phyloP scores from a whole-genome alignment of 92 coral and sea anemone genomes.

The Zoanthus gigantus region DNA sequence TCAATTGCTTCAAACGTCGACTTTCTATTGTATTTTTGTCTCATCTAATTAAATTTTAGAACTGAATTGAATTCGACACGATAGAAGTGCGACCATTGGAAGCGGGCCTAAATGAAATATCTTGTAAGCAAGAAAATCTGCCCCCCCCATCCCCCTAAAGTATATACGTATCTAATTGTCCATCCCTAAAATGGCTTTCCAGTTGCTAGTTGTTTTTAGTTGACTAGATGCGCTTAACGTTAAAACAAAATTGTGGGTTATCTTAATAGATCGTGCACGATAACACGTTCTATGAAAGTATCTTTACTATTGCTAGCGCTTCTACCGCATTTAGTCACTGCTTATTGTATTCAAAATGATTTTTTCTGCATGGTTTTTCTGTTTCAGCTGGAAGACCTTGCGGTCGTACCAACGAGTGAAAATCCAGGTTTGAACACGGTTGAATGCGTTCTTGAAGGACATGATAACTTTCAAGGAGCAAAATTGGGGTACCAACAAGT shows the following conservation, averaged over 20 bases:
- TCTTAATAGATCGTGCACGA: background rate
- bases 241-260: background rate
- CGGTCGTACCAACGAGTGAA: background rate
- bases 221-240: too few relatives aligned
- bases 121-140: too few relatives aligned
- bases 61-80: too few relatives aligned
- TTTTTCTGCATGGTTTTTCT: background rate
- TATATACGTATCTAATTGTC: too few relatives aligned
- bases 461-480: background rate
- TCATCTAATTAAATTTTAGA: too few relatives aligned
- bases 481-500: background rate
- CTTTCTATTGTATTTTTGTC: too few relatives aligned
- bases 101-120: too few relatives aligned
- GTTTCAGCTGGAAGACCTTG: conserved; percentile 60
- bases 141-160: too few relatives aligned
- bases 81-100: too few relatives aligned
- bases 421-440: conserved; percentile 53
- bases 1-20: too few relatives aligned
- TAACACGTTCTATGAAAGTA: background rate
- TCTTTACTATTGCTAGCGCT: background rate
- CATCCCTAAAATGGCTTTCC: too few relatives aligned
- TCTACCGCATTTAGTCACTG: background rate
- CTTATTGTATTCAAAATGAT: background rate
- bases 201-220: too few relatives aligned
- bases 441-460: conserved; percentile 49